phyloP scores from a whole-genome alignment of 1,140 invertebrate genomes.

The Nixonia krombeini region DNA sequence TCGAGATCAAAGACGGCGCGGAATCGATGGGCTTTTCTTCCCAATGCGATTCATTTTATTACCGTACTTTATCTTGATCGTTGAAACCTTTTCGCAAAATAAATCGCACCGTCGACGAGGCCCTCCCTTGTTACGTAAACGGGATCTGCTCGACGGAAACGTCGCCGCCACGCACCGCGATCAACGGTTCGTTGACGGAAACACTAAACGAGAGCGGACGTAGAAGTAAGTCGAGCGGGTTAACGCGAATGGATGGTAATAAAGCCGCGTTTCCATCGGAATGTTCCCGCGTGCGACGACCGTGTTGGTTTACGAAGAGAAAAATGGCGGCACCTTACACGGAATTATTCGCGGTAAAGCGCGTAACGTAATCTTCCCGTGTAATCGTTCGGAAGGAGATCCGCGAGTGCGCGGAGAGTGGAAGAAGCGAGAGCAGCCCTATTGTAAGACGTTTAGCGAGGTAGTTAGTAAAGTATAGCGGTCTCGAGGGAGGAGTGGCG shows the following conservation, averaged over 20 bases:
- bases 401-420: conserved; percentile 8
- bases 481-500: conserved; percentile 32
- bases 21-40: conserved; percentile 57
- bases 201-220: too few species aligned
- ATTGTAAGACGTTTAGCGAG: conserved; percentile 39
- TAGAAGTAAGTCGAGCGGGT: too few species aligned
- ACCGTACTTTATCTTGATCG: conserved; percentile 40
- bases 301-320: background rate
- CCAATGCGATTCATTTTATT: conserved; percentile 58
- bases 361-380: conserved; percentile 25
- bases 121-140: too few species aligned
- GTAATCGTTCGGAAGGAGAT: conserved; percentile 37
- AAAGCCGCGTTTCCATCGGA: too few species aligned
- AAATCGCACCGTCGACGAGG: conserved; percentile 24
- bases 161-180: too few species aligned
- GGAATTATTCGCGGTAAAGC: conserved; percentile 16
- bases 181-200: too few species aligned
- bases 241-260: too few species aligned
- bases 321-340: background rate
- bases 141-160: too few species aligned
- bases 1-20: conserved; percentile 57
- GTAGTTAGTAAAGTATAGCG: conserved; percentile 54
- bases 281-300: too few species aligned
- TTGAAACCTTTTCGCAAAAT: conserved; percentile 17
- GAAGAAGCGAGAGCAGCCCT: conserved; percentile 25